Percentiles rank a stretch among this genome's conserved stretches.
Conservation (phyloP, 2,888 invertebrate species). For the Hydraecia micacea region DNA sequence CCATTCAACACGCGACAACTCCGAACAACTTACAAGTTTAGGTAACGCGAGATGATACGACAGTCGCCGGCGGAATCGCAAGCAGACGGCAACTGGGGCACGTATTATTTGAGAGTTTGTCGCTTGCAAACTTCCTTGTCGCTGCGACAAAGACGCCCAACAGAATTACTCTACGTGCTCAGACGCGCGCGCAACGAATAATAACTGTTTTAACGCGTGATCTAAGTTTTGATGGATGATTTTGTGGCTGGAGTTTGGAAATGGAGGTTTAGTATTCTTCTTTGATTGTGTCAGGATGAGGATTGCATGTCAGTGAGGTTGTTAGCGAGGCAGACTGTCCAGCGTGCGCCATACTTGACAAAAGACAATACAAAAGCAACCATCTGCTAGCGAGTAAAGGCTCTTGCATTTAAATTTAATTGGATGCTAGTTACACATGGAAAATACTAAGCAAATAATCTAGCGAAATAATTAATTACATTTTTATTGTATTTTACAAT, state of each 20-base stretch:
- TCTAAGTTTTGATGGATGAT: constrained; percentile 52
- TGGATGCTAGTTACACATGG: background rate
- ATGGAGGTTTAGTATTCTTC: background rate
- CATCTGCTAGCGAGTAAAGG: too few species aligned
- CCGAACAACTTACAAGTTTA: constrained; percentile 68
- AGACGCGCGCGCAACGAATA: constrained; percentile 65
- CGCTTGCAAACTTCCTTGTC: constrained; percentile 69
- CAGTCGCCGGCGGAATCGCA: constrained; percentile 68
- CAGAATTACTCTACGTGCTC: constrained; percentile 72
- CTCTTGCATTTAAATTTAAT: background rate
- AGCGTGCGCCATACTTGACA: background rate
- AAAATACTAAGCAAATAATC: background rate
- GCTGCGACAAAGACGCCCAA: constrained; percentile 69
- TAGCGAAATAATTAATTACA: background rate
- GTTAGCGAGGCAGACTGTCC: too few species aligned
- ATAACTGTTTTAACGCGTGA: constrained; percentile 60
- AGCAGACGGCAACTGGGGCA: constrained; percentile 66
- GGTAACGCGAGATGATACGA: constrained; percentile 71
- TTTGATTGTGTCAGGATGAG: background rate
- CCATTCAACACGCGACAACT: constrained; percentile 57
- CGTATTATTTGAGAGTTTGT: constrained; percentile 74
- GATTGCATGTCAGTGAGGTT: background rate
- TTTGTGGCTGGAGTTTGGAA: constrained; percentile 17
- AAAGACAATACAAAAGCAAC: too few species aligned
- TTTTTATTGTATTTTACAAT: background rate